Conservation (phyloP, 2,113 vertebrate species). For the Forbesichthys papilliferus region DNA sequence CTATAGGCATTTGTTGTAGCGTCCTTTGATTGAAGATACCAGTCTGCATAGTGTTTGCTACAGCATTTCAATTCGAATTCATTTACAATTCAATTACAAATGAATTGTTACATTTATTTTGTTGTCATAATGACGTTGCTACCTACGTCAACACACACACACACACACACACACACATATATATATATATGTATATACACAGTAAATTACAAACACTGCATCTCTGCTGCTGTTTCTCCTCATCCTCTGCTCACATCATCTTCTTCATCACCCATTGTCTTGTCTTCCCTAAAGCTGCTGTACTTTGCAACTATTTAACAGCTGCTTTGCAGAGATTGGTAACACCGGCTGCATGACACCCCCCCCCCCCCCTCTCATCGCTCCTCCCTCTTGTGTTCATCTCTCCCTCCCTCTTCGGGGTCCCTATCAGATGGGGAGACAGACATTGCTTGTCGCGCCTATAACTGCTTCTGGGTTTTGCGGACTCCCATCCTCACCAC, state of each 20-base stretch:
- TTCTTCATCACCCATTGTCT: conserved; percentile 12
- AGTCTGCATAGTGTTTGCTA: too few species aligned
- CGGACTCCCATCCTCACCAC: conserved; percentile 40
- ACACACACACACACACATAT: too few species aligned
- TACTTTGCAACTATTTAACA: conserved; percentile 73
- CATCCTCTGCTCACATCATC: conserved; percentile 46
- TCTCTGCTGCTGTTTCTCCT: conserved; percentile 31
- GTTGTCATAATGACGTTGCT: too few species aligned
- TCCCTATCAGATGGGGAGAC: too few species aligned
- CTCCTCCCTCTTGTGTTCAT: conserved; percentile 18
- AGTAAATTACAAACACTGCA: not conserved
- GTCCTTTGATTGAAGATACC: too few species aligned
- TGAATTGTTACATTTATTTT: too few species aligned
- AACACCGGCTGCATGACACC: conserved; percentile 59
- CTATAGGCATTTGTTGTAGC: too few species aligned
- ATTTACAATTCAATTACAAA: too few species aligned
- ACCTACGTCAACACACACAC: too few species aligned
- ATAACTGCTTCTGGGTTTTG: conserved; percentile 31
- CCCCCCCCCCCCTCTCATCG: conserved; percentile 7
- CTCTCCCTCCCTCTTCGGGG: not conserved
- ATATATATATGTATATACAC: not conserved
- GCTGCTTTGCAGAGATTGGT: conserved; percentile 72
- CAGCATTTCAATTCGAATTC: too few species aligned
- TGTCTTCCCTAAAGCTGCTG: conserved; percentile 67
- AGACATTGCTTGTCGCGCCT: too few species aligned